These are phyloP conservation scores for Syndactyla subalaris DNA, from an alignment of 2,797 vertebrate species.

Conservation along the genomic window DNA sequence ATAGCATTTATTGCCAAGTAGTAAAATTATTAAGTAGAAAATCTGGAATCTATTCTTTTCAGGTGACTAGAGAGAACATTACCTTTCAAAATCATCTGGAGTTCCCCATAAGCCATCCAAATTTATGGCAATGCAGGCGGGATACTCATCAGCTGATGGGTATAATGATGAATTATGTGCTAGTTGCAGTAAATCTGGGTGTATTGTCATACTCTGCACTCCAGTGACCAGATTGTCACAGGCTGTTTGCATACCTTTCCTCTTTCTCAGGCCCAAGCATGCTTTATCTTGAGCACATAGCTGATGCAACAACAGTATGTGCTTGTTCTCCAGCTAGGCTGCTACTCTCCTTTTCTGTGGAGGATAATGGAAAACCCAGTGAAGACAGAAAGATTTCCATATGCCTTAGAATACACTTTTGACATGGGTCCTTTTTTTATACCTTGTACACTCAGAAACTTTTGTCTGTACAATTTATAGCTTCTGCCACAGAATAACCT, in stretches of 20 bases:
- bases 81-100: conserved; percentile 54
- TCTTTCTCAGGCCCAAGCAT: background rate
- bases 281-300: background rate
- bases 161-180: conserved; percentile 19
- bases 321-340: background rate
- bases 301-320: background rate
- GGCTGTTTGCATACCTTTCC: conserved; percentile 11
- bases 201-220: background rate
- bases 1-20: conserved; percentile 40
- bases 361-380: background rate
- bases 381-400: background rate
- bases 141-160: conserved; percentile 24
- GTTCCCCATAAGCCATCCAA: conserved; percentile 31
- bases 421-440: background rate
- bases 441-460: background rate
- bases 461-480: background rate
- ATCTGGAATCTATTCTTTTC: conserved; percentile 59
- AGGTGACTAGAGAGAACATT: conserved; percentile 55
- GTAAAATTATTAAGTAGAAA: conserved; percentile 60
- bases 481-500: background rate
- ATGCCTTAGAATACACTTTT: background rate
- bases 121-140: background rate
- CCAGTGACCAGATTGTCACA: conserved; percentile 45
- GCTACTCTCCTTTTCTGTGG: background rate
- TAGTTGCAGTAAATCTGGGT: conserved; percentile 5